Conservation (phyloP, 37 sponge, comb jelly and placozoan genomes). For the Oopsacas minuta region DNA sequence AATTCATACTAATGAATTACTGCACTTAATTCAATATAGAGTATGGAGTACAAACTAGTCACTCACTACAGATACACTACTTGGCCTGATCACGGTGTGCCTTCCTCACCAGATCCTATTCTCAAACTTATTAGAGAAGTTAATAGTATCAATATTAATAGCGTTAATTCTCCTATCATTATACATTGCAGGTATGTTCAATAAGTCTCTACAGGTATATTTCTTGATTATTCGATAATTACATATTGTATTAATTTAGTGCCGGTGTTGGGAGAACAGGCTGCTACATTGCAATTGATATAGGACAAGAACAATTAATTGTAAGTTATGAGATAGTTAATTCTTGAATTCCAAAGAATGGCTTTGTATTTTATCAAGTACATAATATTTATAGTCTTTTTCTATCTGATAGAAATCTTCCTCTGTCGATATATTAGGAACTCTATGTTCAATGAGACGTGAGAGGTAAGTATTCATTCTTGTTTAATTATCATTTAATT, state of each 20-base stretch:
- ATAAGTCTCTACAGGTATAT: not conserved
- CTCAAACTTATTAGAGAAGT: conserved; percentile 46
- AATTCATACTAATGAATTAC: too few relatives aligned
- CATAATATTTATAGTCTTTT: too few relatives aligned
- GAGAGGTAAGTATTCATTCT: not conserved
- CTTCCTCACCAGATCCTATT: conserved; percentile 48
- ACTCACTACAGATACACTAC: conserved; percentile 72
- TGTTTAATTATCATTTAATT: not conserved
- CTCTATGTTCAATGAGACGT: conserved; percentile 1
- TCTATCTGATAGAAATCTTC: not conserved
- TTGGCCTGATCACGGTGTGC: conserved; percentile 87
- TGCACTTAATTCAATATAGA: too few relatives aligned
- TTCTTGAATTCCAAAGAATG: not conserved
- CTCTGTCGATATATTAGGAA: not conserved
- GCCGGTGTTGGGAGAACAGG: conserved; percentile 14
- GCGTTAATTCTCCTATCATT: not conserved
- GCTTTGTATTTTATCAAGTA: not conserved
- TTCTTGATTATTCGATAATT: not conserved
- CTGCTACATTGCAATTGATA: not conserved
- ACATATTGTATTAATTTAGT: not conserved
- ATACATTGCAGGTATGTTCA: not conserved
- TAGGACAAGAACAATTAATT: not conserved
- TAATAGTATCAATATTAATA: not conserved
- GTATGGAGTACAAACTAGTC: not conserved
- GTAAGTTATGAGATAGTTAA: conserved; percentile 1